A percentile compares a stretch with the other conserved stretches of the same genome.
Conservation (phyloP, 2,797 vertebrate genomes). For the Alectoris magna region DNA sequence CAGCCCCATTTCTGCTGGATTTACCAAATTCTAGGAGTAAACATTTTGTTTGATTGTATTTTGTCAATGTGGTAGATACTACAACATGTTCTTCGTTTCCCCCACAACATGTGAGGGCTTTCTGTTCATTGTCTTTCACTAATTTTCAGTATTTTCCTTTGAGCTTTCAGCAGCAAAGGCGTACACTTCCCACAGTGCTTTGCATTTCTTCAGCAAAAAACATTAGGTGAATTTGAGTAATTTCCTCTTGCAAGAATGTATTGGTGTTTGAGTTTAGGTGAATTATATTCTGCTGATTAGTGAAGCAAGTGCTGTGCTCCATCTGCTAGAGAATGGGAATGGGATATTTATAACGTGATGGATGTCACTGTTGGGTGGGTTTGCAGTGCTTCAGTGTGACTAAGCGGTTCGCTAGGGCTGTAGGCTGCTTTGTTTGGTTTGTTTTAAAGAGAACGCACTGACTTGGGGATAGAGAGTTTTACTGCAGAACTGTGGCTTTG, state of each 20-base stretch:
- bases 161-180: slow-evolving; percentile 60
- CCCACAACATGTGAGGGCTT: slow-evolving; percentile 47
- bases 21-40: background rate
- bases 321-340: slow-evolving; percentile 56
- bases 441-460: background rate
- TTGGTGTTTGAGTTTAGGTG: slow-evolving; percentile 56
- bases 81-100: background rate
- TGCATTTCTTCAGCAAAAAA: slow-evolving; percentile 20
- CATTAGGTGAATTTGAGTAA: slow-evolving; percentile 50
- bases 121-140: slow-evolving; percentile 51
- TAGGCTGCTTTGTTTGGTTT: background rate
- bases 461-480: background rate
- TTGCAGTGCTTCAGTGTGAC: background rate
- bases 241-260: slow-evolving; percentile 19
- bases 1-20: background rate
- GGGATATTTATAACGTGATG: slow-evolving; percentile 69
- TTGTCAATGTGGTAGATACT: background rate
- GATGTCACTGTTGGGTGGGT: slow-evolving; percentile 57
- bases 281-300: slow-evolving; percentile 71
- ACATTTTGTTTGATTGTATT: background rate
- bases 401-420: background rate
- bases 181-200: background rate
- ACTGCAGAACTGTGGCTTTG: background rate
- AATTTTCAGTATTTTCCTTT: slow-evolving; percentile 29
- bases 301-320: slow-evolving; percentile 61